Evolutionary conservation across 2,113 vertebrate species (phyloP).

Genomic region (Pachypanchax playfairii): DNA sequence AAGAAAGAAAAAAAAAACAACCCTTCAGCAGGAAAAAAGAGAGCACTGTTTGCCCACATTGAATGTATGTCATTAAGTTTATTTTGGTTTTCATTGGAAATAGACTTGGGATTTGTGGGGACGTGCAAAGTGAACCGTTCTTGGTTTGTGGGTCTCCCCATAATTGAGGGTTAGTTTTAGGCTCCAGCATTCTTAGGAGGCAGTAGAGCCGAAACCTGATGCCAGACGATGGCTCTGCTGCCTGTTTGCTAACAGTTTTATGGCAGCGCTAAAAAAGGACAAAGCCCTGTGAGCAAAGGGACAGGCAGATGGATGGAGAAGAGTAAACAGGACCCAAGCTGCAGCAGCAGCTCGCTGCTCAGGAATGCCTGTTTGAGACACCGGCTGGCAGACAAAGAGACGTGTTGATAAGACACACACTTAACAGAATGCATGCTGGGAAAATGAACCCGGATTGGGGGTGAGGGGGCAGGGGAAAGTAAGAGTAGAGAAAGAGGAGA

Average conservation of each 20-base stretch:
- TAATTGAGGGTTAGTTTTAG: conserved; percentile 79
- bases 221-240: conserved; percentile 70
- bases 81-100: conserved; percentile 83
- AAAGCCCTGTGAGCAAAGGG: conserved; percentile 65
- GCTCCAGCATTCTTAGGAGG: conserved; percentile 74
- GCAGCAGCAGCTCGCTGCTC: conserved; percentile 48
- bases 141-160: conserved; percentile 75
- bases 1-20: conserved; percentile 73
- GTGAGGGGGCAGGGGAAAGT: conserved; percentile 9
- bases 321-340: conserved; percentile 58
- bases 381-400: conserved; percentile 64
- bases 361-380: conserved; percentile 64
- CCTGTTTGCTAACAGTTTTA: conserved; percentile 83
- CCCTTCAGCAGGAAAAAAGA: conserved; percentile 50
- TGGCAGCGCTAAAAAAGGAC: conserved; percentile 77
- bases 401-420: conserved; percentile 56
- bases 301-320: conserved; percentile 57
- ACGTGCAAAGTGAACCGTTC: conserved; percentile 63
- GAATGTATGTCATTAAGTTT: conserved; percentile 82
- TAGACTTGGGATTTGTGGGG: conserved; percentile 78
- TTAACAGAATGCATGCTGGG: conserved; percentile 51
- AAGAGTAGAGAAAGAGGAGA: conserved; percentile 12
- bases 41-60: conserved; percentile 68
- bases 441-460: conserved; percentile 39
- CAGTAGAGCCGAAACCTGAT: conserved; percentile 77